Evolutionary conservation across 2,888 invertebrate genomes (phyloP).

Genomic region (Listrodromus nycthemerus): DNA sequence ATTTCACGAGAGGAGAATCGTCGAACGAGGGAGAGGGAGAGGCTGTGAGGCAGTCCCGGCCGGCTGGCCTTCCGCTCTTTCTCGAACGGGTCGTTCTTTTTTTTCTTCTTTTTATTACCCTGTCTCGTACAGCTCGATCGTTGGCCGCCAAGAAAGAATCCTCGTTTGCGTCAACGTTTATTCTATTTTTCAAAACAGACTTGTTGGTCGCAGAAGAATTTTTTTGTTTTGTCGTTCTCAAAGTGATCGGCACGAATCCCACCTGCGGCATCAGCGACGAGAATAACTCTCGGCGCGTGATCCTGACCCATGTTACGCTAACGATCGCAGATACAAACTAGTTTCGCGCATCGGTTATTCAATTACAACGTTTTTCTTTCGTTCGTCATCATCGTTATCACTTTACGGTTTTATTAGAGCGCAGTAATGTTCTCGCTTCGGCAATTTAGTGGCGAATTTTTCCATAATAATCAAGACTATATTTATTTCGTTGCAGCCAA

Average conservation of each 20-base stretch:
- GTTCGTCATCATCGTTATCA: too few relatives aligned
- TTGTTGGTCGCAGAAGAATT: slow-evolving; percentile 6
- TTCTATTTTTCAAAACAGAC: slow-evolving; percentile 6
- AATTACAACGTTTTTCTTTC: not conserved
- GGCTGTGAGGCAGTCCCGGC: not conserved
- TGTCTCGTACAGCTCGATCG: not conserved
- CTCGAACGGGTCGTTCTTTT: not conserved
- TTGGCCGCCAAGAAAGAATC: not conserved
- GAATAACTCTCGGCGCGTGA: slow-evolving; percentile 19
- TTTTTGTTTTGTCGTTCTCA: not conserved
- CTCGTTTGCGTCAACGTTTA: slow-evolving; percentile 6
- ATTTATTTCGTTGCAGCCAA: too few relatives aligned
- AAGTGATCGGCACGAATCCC: not conserved
- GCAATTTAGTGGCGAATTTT: too few relatives aligned
- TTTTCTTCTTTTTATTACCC: not conserved
- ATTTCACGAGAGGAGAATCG: not conserved
- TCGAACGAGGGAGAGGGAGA: not conserved
- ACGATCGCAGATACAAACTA: not conserved
- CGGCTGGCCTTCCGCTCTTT: slow-evolving; percentile 38
- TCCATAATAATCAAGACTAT: too few relatives aligned
- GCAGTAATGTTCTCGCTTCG: too few relatives aligned
- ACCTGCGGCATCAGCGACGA: slow-evolving; percentile 1
- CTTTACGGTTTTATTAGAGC: too few relatives aligned
- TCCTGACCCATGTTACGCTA: not conserved
- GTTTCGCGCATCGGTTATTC: not conserved